phyloP scores from a whole-genome alignment of 2,888 invertebrate genomes.

The Gastracanthus pulcherrimus region DNA sequence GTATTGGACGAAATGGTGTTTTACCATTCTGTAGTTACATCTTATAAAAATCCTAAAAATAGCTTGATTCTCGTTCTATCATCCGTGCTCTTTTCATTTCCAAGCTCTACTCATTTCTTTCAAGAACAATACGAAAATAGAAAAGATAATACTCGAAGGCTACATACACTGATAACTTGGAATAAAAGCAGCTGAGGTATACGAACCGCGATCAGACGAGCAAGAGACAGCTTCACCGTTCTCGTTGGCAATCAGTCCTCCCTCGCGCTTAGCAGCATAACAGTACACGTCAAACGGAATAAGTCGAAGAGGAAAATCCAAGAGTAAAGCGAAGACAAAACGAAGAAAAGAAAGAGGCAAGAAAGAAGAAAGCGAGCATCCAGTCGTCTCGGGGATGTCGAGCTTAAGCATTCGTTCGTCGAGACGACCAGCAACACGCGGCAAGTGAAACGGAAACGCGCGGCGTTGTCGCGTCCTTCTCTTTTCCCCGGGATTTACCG shows the following conservation, averaged over 20 bases:
- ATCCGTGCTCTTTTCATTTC: too few species aligned
- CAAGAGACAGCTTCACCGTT: neutral
- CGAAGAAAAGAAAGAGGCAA: conserved; percentile 13
- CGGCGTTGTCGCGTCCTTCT: neutral
- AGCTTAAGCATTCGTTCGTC: conserved; percentile 32
- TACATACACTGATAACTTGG: neutral
- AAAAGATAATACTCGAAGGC: neutral
- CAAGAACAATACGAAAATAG: neutral
- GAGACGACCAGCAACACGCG: neutral
- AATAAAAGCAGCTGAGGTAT: neutral
- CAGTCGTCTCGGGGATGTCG: neutral
- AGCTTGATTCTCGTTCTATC: too few species aligned
- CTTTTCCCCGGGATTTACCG: conserved; percentile 34
- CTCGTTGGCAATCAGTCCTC: neutral
- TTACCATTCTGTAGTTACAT: too few species aligned
- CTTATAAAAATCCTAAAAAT: too few species aligned
- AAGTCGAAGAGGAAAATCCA: neutral
- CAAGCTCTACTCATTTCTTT: neutral
- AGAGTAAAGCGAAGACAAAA: neutral
- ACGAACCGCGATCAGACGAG: neutral
- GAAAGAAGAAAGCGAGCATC: neutral
- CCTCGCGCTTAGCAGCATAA: neutral
- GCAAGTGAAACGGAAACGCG: conserved; percentile 18
- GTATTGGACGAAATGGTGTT: too few species aligned
- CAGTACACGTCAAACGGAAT: neutral